Base-by-base conservation (phyloP, 2,888 invertebrate genomes). In the Rutpela maculata region DNA sequence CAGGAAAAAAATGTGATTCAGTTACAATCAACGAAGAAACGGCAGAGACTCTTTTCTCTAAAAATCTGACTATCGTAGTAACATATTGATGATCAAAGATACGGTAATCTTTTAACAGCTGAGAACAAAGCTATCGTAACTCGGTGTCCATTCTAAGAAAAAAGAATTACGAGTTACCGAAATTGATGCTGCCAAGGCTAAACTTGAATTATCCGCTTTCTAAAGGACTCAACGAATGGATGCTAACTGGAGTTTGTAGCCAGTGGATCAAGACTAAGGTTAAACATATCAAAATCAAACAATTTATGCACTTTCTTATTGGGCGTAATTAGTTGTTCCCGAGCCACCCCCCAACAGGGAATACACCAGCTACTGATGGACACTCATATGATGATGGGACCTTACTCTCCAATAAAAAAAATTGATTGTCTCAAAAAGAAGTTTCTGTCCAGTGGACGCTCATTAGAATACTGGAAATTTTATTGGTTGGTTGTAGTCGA, bases 391-490 rank as follows among this genome's bases (percentile, higher is more conserved):
- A 98, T 0, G 98, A 99, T 81, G 99, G 99, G 88, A 99, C 99
- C 0, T 90, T 97, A 60, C 91, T 92, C 0, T 99, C 96, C 89
- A 98, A 98, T 1, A 96, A 96, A 87, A 98, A 98, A 84, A 93
- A 92, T 85, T 95, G 96, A 83, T 91, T 99, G n/a, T n/a, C n/a
- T 85, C 99, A 99, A 88, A 93, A 96, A 78, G 99, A 99, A 88
- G 98, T 99, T 0, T 94, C 96, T 78, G 95, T 99, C 76, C 87
- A 78, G 87, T 87, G 6, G 87, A 87, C 50, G 85, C 85, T 9
- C 96, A 97, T 84, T 99, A 99, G 90, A 99, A 99, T 90, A 98
- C 96, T 75, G 99, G 99, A 75, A 98, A 98, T 88, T 99, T 99
- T 88, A 99, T 99, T 86, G 99, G 99, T 35, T 97, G 96, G 95